phyloP scores from a whole-genome alignment of 2,797 vertebrate genomes.

The Anableps anableps region DNA sequence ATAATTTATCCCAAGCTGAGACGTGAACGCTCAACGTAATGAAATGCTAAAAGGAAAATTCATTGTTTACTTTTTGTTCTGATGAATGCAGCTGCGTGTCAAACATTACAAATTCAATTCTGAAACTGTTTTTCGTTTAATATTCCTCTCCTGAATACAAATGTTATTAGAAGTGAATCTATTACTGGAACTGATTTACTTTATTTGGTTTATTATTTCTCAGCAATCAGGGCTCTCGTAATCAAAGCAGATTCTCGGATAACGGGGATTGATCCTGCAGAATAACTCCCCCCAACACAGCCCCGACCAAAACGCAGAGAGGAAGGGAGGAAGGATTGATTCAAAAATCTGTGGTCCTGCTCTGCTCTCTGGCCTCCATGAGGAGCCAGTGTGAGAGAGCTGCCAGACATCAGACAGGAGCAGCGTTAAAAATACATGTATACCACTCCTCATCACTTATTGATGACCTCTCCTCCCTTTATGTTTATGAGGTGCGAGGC shows the following conservation, averaged over 20 bases:
- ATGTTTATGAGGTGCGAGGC: conserved; percentile 83
- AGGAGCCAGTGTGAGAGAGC: conserved; percentile 71
- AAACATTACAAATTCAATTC: background rate
- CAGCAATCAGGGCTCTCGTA: background rate
- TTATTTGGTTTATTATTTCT: background rate
- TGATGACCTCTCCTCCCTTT: conserved; percentile 82
- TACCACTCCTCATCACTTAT: conserved; percentile 86
- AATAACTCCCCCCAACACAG: background rate
- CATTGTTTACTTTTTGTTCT: conserved; percentile 26
- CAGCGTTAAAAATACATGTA: conserved; percentile 86
- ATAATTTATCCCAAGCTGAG: conserved; percentile 50
- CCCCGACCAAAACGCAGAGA: background rate
- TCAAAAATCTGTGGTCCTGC: conserved; percentile 51
- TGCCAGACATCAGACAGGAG: conserved; percentile 82
- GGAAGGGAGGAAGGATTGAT: conserved; percentile 38
- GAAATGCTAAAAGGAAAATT: conserved; percentile 27
- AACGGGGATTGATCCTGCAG: background rate
- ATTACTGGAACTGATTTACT: background rate
- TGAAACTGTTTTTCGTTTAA: background rate
- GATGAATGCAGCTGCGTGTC: conserved; percentile 15
- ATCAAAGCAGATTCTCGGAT: conserved; percentile 15
- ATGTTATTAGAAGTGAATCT: background rate
- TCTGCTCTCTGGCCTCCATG: conserved; percentile 76
- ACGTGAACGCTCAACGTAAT: conserved; percentile 6
- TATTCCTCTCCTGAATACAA: background rate